Conservation (phyloP, 2,113 vertebrate genomes). For the Brachionichthys hirsutus region DNA sequence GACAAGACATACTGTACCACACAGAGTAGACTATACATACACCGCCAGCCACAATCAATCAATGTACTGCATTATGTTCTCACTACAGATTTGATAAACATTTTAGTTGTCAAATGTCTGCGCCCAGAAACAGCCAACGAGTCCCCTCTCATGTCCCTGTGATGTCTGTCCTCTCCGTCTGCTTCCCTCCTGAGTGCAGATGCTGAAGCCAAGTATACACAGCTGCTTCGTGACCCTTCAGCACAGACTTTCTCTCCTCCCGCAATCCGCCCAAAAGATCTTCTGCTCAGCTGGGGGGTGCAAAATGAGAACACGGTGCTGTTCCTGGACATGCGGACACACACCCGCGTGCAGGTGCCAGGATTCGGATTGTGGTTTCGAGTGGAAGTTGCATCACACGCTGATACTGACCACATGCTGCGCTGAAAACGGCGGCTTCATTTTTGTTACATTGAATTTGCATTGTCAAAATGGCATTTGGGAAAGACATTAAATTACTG, state of each 20-base stretch:
- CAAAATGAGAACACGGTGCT: neutral
- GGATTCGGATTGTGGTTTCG: conserved; percentile 8
- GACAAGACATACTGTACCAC: conserved; percentile 16
- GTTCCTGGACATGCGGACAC: neutral
- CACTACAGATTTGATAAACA: conserved; percentile 11
- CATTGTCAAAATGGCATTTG: too few relatives aligned
- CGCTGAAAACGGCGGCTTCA: too few relatives aligned
- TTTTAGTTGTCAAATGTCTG: conserved; percentile 26
- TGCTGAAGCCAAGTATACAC: conserved; percentile 37
- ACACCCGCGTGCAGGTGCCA: conserved; percentile 16
- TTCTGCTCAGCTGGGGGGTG: conserved; percentile 15
- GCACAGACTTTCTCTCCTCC: conserved; percentile 20
- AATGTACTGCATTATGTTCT: conserved; percentile 10
- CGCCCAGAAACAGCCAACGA: conserved; percentile 6
- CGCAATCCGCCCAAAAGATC: conserved; percentile 32
- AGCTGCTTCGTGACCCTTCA: conserved; percentile 53
- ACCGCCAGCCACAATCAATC: conserved; percentile 23
- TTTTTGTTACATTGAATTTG: too few relatives aligned
- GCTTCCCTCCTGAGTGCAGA: conserved; percentile 19
- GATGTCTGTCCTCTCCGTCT: neutral
- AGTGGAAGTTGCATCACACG: neutral
- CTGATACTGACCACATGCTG: too few relatives aligned
- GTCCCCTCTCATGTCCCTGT: conserved; percentile 13
- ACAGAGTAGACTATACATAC: conserved; percentile 36
- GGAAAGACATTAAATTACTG: too few relatives aligned